Conservation (phyloP, 30 jellyfish, hydroid and myxozoan genomes). For the Calvadosia cruxmelitensis region DNA sequence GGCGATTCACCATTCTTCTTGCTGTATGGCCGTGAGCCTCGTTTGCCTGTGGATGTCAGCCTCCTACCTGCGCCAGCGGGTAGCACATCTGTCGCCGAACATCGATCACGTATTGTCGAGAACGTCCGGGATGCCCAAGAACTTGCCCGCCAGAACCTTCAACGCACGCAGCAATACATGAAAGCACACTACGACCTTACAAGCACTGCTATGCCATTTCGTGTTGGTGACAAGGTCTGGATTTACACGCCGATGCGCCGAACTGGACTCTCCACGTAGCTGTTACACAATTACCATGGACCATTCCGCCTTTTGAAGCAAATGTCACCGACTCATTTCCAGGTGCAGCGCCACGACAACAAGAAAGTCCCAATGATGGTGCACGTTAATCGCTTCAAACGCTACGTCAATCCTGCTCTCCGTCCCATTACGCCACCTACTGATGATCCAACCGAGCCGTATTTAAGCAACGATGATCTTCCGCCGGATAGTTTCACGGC, state of each 20-base stretch:
- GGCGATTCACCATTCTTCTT: constrained; percentile 52
- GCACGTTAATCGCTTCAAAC: background rate
- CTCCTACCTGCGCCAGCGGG: background rate
- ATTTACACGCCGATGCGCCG: constrained; percentile 21
- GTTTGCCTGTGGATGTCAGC: constrained; percentile 37
- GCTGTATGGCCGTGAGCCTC: constrained; percentile 54
- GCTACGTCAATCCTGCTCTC: too few species aligned
- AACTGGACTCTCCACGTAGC: constrained; percentile 27
- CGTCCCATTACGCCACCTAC: too few species aligned
- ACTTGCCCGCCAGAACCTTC: constrained; percentile 2
- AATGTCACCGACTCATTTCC: constrained; percentile 27
- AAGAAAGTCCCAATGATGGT: background rate
- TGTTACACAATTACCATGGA: constrained; percentile 42
- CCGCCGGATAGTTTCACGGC: too few species aligned
- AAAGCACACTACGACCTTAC: constrained; percentile 18
- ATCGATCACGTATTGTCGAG: constrained; percentile 5
- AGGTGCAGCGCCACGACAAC: constrained; percentile 17
- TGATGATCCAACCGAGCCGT: too few species aligned
- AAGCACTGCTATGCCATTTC: constrained; percentile 18
- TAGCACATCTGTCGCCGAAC: constrained; percentile 7
- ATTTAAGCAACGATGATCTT: too few species aligned
- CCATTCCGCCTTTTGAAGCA: constrained; percentile 49
- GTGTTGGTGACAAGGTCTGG: constrained; percentile 43
- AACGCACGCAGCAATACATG: constrained; percentile 22
- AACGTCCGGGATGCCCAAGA: too few species aligned